Evolutionary conservation across 2,113 vertebrate genomes (phyloP).

Genomic region (Eptesicus fuscus): DNA sequence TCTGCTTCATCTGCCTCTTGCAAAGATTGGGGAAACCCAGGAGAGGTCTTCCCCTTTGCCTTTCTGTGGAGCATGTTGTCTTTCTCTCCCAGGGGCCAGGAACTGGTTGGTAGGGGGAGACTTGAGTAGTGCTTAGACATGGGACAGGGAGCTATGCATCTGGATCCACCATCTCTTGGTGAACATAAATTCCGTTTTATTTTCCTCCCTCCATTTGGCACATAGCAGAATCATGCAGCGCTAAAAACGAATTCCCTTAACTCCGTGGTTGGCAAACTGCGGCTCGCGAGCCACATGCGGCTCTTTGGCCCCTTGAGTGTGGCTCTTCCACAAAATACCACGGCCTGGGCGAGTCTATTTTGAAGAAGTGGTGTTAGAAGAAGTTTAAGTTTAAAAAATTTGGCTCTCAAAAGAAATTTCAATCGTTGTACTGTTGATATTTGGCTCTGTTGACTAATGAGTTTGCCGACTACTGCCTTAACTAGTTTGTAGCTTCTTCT

Average conservation of each 20-base stretch:
- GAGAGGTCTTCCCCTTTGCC: too few relatives aligned
- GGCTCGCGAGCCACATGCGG: too few relatives aligned
- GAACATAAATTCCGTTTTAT: not conserved
- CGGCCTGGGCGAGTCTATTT: too few relatives aligned
- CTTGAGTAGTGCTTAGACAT: not conserved
- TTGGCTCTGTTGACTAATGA: too few relatives aligned
- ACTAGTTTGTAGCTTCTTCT: not conserved
- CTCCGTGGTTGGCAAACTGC: too few relatives aligned
- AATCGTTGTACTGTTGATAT: too few relatives aligned
- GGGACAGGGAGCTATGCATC: not conserved
- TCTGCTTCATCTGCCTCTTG: not conserved
- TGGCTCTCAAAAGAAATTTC: too few relatives aligned
- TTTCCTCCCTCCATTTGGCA: not conserved
- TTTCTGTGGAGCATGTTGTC: not conserved
- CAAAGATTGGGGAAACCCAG: not conserved
- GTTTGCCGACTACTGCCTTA: not conserved
- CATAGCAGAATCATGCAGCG: not conserved
- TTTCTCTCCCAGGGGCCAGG: not conserved
- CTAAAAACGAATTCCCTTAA: not conserved
- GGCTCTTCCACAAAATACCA: too few relatives aligned
- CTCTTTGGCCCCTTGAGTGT: too few relatives aligned
- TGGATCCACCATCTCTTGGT: not conserved
- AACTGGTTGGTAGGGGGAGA: not conserved
- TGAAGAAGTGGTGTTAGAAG: too few relatives aligned
- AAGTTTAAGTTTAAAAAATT: too few relatives aligned